Conservation (phyloP, 1,140 invertebrate genomes). For the Solen grandis region DNA sequence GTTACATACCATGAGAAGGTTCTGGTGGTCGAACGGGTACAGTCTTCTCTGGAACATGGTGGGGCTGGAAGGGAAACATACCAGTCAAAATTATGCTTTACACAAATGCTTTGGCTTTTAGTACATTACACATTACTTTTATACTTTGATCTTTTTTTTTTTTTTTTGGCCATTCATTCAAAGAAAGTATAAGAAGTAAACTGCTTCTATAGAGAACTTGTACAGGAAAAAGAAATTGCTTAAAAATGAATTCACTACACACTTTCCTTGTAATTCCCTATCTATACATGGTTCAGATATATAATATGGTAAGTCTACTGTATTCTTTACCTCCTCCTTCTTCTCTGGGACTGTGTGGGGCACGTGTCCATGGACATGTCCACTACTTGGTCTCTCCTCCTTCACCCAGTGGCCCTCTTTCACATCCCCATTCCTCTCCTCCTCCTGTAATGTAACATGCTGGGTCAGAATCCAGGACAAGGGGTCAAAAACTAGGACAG, state of each 20-base stretch:
- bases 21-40: conserved; percentile 63
- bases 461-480: too few relatives aligned
- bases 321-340: conserved; percentile 33
- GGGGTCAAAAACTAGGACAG: too few relatives aligned
- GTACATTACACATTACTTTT: too few relatives aligned
- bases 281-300: too few relatives aligned
- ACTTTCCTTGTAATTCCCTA: too few relatives aligned
- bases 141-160: too few relatives aligned
- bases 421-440: conserved; percentile 67
- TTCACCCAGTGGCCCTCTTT: conserved; percentile 57
- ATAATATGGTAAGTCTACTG: too few relatives aligned
- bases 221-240: background rate
- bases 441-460: too few relatives aligned
- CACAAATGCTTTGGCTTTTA: too few relatives aligned
- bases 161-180: background rate
- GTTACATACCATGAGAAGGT: conserved; percentile 33
- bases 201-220: background rate
- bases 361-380: conserved; percentile 11
- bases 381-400: conserved; percentile 44
- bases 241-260: background rate
- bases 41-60: background rate
- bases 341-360: conserved; percentile 15
- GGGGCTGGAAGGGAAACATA: background rate
- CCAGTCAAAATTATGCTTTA: too few relatives aligned
- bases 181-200: background rate